Conservation (phyloP, 2,113 vertebrate species). For the Notechis scutatus region DNA sequence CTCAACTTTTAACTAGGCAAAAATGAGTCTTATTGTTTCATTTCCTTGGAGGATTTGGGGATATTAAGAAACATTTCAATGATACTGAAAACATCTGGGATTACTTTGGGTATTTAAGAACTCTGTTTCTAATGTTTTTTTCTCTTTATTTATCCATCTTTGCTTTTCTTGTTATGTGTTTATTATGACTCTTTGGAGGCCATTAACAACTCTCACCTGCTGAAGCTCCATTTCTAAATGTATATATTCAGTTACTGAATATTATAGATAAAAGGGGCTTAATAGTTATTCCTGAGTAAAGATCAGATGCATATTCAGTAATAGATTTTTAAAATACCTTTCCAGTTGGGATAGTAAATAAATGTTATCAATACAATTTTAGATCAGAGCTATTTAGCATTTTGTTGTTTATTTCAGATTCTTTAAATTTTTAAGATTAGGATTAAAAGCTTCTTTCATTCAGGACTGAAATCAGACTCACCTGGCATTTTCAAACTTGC, state of each 20-base stretch:
- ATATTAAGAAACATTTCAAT: constrained; percentile 7
- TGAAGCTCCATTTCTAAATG: neutral
- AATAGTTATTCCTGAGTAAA: neutral
- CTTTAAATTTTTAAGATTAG: neutral
- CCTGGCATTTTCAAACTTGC: neutral
- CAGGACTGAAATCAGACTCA: neutral
- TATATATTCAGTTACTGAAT: neutral
- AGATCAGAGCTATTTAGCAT: neutral
- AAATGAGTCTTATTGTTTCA: neutral
- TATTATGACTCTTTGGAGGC: neutral
- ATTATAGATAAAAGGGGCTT: neutral
- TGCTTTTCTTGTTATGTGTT: constrained; percentile 4
- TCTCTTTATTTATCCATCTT: neutral
- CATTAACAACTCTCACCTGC: neutral
- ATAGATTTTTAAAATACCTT: neutral
- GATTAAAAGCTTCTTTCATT: neutral
- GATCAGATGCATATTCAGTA: neutral
- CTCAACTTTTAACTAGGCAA: constrained; percentile 13
- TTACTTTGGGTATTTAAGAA: neutral
- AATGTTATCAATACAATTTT: neutral
- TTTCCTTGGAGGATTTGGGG: constrained; percentile 8
- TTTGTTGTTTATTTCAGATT: neutral
- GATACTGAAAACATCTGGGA: constrained; percentile 7
- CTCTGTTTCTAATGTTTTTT: constrained; percentile 4
- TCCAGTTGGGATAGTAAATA: neutral